Evolutionary conservation across 2,113 vertebrate species (phyloP).

Genomic region (Tragelaphus scriptus): DNA sequence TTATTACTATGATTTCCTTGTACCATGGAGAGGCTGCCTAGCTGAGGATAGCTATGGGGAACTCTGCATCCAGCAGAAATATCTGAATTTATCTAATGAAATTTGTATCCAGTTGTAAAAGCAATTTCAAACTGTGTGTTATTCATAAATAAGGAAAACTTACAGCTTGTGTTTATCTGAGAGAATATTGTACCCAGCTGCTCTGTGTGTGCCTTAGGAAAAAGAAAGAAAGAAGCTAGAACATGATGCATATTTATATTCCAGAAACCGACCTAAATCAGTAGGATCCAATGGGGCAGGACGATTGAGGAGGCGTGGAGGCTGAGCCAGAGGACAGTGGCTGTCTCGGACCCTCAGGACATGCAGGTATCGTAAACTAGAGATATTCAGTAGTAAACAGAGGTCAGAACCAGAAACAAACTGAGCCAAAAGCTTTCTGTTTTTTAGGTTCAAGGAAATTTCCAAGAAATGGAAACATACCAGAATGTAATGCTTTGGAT

Average conservation of each 20-base stretch:
- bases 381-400: background rate
- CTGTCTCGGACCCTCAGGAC: background rate
- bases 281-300: background rate
- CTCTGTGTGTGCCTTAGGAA: slow-evolving; percentile 19
- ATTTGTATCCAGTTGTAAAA: slow-evolving; percentile 33
- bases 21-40: background rate
- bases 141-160: slow-evolving; percentile 61
- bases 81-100: slow-evolving; percentile 64
- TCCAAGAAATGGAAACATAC: background rate
- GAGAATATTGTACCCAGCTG: slow-evolving; percentile 59
- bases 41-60: background rate
- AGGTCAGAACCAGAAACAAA: background rate
- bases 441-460: background rate
- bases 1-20: background rate
- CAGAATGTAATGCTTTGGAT: background rate
- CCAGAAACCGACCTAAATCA: background rate
- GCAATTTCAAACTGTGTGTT: slow-evolving; percentile 56
- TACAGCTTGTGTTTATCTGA: slow-evolving; percentile 67
- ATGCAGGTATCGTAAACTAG: background rate
- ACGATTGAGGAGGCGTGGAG: background rate
- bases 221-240: slow-evolving; percentile 3
- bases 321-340: rapidly evolving
- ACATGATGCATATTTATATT: background rate
- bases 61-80: slow-evolving; percentile 23
- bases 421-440: background rate